phyloP scores from a whole-genome alignment of 1,140 invertebrate species.

The Whitmania pigra region DNA sequence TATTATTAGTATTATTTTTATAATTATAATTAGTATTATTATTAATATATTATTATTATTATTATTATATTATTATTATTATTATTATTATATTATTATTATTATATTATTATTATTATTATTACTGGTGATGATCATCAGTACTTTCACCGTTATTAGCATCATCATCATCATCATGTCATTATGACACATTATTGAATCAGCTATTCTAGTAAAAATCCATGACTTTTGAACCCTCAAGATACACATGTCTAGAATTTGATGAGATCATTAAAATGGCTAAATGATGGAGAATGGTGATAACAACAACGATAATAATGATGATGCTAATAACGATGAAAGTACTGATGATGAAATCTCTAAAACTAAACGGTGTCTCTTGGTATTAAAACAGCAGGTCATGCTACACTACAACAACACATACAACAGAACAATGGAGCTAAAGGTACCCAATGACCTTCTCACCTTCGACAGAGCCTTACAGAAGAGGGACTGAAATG shows the following conservation, averaged over 20 bases:
- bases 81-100: too few species aligned
- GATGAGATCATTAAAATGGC: background rate
- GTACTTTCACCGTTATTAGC: background rate
- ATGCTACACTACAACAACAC: too few species aligned
- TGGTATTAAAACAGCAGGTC: too few species aligned
- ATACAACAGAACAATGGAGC: background rate
- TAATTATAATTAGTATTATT: too few species aligned
- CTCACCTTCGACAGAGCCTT: slow-evolving; percentile 45
- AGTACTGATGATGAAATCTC: background rate
- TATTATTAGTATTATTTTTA: too few species aligned
- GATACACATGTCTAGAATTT: background rate
- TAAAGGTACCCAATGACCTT: background rate
- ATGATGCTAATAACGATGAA: background rate
- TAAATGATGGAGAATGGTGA: background rate
- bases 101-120: too few species aligned
- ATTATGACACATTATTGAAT: background rate
- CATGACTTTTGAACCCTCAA: background rate
- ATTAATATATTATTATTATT: too few species aligned
- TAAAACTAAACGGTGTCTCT: too few species aligned
- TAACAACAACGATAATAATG: background rate
- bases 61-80: too few species aligned
- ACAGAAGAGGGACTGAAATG: slow-evolving; percentile 49
- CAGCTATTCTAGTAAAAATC: background rate
- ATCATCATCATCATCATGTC: background rate
- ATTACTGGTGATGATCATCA: too few species aligned